Evolutionary conservation across 30 jellyfish, hydroid and myxozoan genomes (phyloP).

Genomic region (Pseudorhiza aurosa): DNA sequence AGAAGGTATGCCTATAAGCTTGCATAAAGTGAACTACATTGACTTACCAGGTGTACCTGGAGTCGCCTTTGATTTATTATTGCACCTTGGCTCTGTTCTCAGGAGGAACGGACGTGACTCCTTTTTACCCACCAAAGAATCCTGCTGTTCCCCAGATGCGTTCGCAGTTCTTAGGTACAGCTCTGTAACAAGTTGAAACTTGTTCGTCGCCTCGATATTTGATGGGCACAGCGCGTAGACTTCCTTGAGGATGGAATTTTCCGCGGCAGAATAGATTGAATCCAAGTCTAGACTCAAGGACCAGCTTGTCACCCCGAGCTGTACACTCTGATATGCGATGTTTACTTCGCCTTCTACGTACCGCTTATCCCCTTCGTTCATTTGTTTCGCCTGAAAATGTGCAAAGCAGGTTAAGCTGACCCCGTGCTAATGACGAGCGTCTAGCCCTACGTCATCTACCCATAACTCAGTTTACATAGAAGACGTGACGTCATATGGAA

Average conservation of each 20-base stretch:
- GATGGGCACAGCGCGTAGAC: constrained; percentile 58
- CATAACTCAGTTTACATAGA: too few species aligned
- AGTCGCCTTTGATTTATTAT: background rate
- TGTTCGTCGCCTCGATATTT: constrained; percentile 39
- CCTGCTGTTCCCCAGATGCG: background rate
- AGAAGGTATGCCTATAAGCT: too few species aligned
- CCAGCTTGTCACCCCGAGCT: constrained; percentile 6
- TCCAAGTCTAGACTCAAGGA: constrained; percentile 28
- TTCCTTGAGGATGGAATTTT: constrained; percentile 26
- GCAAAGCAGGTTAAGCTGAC: too few species aligned
- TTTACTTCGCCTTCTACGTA: constrained; percentile 27
- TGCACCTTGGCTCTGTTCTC: constrained; percentile 56
- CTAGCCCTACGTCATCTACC: too few species aligned
- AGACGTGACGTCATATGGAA: too few species aligned
- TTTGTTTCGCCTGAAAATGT: constrained; percentile 33
- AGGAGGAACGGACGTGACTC: constrained; percentile 45
- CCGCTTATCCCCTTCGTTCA: constrained; percentile 26
- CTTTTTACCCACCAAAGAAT: constrained; percentile 23
- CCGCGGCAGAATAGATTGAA: constrained; percentile 17
- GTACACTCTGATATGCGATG: background rate
- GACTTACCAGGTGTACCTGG: background rate
- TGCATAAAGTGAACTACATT: too few species aligned
- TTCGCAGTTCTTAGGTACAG: constrained; percentile 8
- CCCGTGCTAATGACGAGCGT: too few species aligned
- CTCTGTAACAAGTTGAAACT: constrained; percentile 52